Evolutionary conservation across 1,140 invertebrate species (phyloP).

Genomic region (Ylistrum balloti): DNA sequence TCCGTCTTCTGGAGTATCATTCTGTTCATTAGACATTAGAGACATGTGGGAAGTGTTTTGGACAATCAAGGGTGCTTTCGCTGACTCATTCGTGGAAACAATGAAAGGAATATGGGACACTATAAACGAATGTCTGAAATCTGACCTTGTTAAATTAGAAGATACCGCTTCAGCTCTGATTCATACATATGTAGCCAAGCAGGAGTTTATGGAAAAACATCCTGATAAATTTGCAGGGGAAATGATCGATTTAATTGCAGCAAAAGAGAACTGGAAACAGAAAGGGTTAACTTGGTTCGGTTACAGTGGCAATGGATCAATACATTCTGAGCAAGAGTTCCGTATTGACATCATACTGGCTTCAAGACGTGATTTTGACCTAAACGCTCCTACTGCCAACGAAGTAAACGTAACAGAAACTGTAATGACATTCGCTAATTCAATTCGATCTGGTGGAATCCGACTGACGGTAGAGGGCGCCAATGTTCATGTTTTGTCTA

Average conservation of each 20-base stretch:
- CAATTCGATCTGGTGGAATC: background rate
- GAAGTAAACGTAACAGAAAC: background rate
- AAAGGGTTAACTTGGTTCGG: background rate
- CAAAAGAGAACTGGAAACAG: background rate
- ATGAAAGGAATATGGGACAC: background rate
- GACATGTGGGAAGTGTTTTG: slow-evolving; percentile 42
- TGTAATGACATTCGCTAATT: background rate
- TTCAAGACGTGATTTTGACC: background rate
- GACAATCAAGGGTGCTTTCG: slow-evolving; percentile 48
- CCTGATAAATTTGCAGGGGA: background rate
- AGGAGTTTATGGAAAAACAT: background rate
- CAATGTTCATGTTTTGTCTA: background rate
- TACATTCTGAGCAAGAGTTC: too few relatives aligned
- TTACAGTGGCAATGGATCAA: background rate
- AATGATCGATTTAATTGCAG: background rate
- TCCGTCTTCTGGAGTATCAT: background rate
- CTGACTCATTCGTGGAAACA: background rate
- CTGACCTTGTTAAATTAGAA: background rate
- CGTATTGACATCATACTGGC: slow-evolving; percentile 4
- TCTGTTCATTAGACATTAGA: background rate
- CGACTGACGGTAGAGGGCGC: background rate
- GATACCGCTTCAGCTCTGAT: background rate
- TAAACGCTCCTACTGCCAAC: background rate
- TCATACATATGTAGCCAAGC: background rate
- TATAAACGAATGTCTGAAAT: background rate